These are phyloP conservation scores for Crocuta crocuta DNA, from an alignment of 2,113 vertebrate genomes.

Conservation along the genomic window DNA sequence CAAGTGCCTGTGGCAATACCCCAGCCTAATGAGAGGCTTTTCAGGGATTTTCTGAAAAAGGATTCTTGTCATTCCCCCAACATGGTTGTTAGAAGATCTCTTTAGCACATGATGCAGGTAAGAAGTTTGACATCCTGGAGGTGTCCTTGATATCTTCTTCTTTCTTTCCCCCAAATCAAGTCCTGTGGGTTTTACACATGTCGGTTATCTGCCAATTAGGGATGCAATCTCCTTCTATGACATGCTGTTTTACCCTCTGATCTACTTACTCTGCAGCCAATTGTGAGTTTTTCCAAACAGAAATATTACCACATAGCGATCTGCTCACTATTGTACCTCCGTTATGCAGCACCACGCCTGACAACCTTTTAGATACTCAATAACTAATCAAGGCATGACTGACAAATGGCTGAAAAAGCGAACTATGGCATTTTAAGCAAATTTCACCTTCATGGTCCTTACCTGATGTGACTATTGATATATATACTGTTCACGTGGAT, in stretches of 20 bases:
- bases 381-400: background rate
- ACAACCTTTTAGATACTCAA: too few species aligned
- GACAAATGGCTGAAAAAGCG: background rate
- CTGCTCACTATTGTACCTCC: fast-evolving
- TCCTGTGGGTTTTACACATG: background rate
- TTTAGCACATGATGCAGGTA: background rate
- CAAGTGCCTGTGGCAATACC: slow-evolving; percentile 43
- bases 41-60: background rate
- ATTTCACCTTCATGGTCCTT: background rate
- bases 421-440: background rate
- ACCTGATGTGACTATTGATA: background rate
- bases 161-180: background rate
- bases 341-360: fast-evolving
- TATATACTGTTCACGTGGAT: background rate
- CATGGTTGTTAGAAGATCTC: background rate
- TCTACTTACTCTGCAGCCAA: background rate
- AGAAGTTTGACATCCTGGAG: background rate
- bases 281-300: background rate
- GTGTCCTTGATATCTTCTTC: background rate
- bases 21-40: slow-evolving; percentile 24
- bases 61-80: background rate
- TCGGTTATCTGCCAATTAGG: background rate
- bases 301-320: background rate
- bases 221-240: background rate
- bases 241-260: background rate